A percentile compares a stretch with the other conserved stretches of the same genome.
Evolutionary conservation across 2,113 vertebrate species (phyloP).

Genomic region (Siniperca chuatsi): DNA sequence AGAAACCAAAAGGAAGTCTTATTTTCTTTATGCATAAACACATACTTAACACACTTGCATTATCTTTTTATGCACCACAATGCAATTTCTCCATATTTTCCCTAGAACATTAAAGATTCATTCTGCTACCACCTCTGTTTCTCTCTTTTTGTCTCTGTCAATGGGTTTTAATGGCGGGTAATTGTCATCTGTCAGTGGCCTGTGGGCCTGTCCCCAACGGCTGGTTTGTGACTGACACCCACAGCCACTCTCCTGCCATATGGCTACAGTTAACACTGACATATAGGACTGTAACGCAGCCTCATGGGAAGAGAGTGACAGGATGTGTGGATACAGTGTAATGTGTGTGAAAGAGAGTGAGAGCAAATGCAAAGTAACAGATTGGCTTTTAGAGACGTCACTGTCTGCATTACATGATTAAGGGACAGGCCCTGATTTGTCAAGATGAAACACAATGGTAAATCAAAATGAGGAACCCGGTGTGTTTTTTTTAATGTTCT

Average conservation of each 20-base stretch:
- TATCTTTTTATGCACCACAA: neutral
- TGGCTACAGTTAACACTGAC: slow-evolving; percentile 61
- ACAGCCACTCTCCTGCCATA: slow-evolving; percentile 62
- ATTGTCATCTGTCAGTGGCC: slow-evolving; percentile 75
- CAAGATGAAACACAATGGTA: slow-evolving; percentile 7
- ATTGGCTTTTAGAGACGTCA: slow-evolving; percentile 34
- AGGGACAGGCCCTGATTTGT: slow-evolving; percentile 25
- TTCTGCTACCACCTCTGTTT: neutral
- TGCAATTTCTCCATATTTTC: neutral
- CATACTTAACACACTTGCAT: neutral
- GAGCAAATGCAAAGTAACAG: slow-evolving; percentile 33
- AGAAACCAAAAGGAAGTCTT: too few species aligned
- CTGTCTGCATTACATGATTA: slow-evolving; percentile 27
- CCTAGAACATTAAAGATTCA: slow-evolving; percentile 13
- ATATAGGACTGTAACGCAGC: slow-evolving; percentile 59
- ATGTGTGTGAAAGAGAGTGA: slow-evolving; percentile 29
- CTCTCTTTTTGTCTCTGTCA: slow-evolving; percentile 39
- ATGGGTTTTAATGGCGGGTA: slow-evolving; percentile 72
- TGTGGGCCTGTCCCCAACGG: slow-evolving; percentile 67
- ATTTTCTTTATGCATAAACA: neutral
- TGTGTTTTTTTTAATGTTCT: slow-evolving; percentile 22
- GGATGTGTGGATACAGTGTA: slow-evolving; percentile 36
- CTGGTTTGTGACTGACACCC: slow-evolving; percentile 64
- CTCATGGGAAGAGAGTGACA: slow-evolving; percentile 49
- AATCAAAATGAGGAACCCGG: slow-evolving; percentile 3